Percentiles rank a stretch among this genome's conserved stretches.
Evolutionary conservation across 2,113 vertebrate genomes (phyloP).

Genomic region (Carassius auratus): DNA sequence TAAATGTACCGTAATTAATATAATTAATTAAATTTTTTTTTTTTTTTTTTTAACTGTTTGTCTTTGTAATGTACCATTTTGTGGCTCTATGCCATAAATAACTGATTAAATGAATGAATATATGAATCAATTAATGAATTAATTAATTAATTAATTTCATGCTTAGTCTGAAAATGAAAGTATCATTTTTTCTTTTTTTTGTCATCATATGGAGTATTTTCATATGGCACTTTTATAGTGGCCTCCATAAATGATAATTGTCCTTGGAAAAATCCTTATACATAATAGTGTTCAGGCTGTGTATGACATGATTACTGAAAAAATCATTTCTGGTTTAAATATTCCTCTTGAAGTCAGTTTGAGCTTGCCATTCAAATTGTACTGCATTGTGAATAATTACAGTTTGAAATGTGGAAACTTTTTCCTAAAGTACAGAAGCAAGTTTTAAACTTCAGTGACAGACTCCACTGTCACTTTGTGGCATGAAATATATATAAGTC

Average conservation of each 20-base stretch:
- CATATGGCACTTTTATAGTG: background rate
- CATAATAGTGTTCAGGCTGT: background rate
- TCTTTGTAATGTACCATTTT: too few species aligned
- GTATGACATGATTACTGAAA: background rate
- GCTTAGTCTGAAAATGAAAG: background rate
- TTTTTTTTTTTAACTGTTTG: too few species aligned
- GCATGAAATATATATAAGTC: conserved; percentile 44
- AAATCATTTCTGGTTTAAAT: too few species aligned
- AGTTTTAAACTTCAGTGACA: conserved; percentile 10
- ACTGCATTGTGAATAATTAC: background rate
- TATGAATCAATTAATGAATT: too few species aligned
- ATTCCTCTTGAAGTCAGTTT: background rate
- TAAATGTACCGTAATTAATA: too few species aligned
- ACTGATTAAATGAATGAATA: too few species aligned
- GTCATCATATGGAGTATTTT: background rate
- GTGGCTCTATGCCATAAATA: too few species aligned
- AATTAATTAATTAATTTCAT: background rate
- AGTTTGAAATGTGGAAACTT: background rate
- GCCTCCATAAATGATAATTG: background rate
- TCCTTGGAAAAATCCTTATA: background rate
- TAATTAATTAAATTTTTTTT: too few species aligned
- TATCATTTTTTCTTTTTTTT: background rate
- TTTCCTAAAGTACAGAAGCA: background rate
- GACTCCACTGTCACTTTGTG: conserved; percentile 1
- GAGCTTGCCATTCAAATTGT: background rate